phyloP scores from a whole-genome alignment of 2,888 invertebrate genomes.

The Drosophila pseudotakahashii region DNA sequence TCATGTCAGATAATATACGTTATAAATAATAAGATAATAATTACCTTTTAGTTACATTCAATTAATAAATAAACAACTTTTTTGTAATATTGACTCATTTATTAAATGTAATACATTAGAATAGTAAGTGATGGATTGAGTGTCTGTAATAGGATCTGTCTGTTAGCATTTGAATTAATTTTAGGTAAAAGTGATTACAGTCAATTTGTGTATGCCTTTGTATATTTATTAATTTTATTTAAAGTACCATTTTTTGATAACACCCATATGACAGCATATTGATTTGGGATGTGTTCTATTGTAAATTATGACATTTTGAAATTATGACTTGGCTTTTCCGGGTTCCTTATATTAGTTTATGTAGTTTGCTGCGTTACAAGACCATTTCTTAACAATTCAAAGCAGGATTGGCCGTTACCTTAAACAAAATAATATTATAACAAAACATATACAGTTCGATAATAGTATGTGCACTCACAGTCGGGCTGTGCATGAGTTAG shows the following conservation, averaged over 20 bases:
- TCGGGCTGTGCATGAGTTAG: conserved; percentile 1
- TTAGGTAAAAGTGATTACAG: background rate
- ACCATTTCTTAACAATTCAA: background rate
- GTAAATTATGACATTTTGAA: background rate
- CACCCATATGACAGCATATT: background rate
- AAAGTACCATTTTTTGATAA: background rate
- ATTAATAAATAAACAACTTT: background rate
- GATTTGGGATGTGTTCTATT: background rate
- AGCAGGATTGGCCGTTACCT: background rate
- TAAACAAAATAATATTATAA: background rate
- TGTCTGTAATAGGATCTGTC: background rate
- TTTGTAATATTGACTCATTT: background rate
- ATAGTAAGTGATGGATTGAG: background rate
- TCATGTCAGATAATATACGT: too few species aligned
- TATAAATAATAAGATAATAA: background rate
- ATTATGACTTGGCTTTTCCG: background rate
- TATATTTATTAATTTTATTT: background rate
- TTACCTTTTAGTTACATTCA: background rate
- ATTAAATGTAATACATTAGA: background rate
- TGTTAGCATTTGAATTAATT: background rate
- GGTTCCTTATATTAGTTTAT: background rate
- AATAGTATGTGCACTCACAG: conserved; percentile 17
- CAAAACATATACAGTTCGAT: background rate
- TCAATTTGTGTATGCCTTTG: background rate
- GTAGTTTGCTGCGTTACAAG: background rate